Evolutionary conservation across 2,113 vertebrate genomes (phyloP), one percentile per base, ranked within the genome.

Genomic region (Periophthalmodon schlosseri): DNA sequence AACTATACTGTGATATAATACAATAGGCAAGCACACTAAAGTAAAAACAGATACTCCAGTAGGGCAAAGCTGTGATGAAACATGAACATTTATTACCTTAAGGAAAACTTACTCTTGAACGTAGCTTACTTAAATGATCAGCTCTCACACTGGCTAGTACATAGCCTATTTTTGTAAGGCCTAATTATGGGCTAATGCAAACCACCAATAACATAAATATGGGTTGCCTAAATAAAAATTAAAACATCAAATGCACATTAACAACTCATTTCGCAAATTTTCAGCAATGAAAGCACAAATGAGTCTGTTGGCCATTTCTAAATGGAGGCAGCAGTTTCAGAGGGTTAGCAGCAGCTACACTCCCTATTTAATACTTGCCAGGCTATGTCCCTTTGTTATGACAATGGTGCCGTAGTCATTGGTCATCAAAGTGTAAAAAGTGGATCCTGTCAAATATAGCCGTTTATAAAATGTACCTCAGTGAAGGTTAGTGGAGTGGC

Each of bases 401-500:
- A 64, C 7, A 34, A 2, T 0, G 20, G 52, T 56, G 20, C 9
- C 6, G 60, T 63, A 34, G 60, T 15, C 1, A 34, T 18, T 16
- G 15, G 24, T 34, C 16, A n/a, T 16, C 20, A 12, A 10, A 2
- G 0, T 16, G 36, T 69, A 5, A 20, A 12, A 39, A 0, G 5
- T 10, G 10, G 34, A 46, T 23, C 69, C 16, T 76, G 79, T 64
- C 24, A 36, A 63, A 50, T 65, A 49, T 20, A 44, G 10, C 2
- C 24, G 34, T 65, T 44, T 12, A 18, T 65, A 36, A 64, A 75
- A 72, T 21, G 54, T 46, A 21, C 33, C 78, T 9, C 46, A 21
- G 68, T 21, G 60, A 73, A 74, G 66, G 72, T 69, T 46, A 15
- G 13, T 73, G 39, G 75, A 80, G 82, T 81, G 76, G 73, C 81